These are phyloP conservation scores for Phyllotis vaccarum DNA, from an alignment of 2,797 vertebrate genomes.

Conservation along the genomic window DNA sequence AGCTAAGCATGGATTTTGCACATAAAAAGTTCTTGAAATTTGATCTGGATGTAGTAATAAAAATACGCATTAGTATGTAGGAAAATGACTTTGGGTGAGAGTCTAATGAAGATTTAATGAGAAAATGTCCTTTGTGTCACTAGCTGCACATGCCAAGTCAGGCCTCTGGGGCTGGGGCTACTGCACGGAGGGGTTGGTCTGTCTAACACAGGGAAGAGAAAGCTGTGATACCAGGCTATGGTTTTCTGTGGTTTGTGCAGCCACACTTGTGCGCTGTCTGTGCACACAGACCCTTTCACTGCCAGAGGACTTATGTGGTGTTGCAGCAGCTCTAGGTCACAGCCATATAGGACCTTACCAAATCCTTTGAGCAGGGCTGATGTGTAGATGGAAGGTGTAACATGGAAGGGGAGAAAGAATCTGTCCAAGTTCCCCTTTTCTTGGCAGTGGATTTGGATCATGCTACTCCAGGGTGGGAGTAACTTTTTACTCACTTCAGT, in stretches of 20 bases:
- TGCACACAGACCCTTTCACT: not conserved
- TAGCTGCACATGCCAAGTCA: not conserved
- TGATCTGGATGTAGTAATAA: conserved; percentile 46
- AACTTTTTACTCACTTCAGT: not conserved
- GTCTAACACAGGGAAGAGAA: not conserved
- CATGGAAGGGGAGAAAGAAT: not conserved
- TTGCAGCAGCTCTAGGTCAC: not conserved
- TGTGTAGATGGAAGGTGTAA: not conserved
- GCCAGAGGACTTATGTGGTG: not conserved
- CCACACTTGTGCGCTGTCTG: not conserved
- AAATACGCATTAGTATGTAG: conserved; percentile 40
- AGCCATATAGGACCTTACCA: not conserved
- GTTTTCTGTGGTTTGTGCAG: not conserved
- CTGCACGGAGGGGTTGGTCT: not conserved
- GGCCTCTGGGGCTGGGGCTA: not conserved
- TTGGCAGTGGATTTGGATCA: not conserved
- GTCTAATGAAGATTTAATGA: conserved; percentile 38
- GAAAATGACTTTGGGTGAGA: conserved; percentile 54
- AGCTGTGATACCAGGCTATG: not conserved
- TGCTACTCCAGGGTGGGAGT: not conserved
- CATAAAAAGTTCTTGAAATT: conserved; percentile 40
- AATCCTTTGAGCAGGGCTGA: not conserved
- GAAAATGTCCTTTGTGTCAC: not conserved
- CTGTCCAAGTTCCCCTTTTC: not conserved
- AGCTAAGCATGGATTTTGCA: conserved; percentile 36